Percentiles rank a stretch among this genome's conserved stretches.
These are phyloP conservation scores for Plemyria rubiginata DNA, from an alignment of 2,888 invertebrate genomes.

Conservation along the genomic window DNA sequence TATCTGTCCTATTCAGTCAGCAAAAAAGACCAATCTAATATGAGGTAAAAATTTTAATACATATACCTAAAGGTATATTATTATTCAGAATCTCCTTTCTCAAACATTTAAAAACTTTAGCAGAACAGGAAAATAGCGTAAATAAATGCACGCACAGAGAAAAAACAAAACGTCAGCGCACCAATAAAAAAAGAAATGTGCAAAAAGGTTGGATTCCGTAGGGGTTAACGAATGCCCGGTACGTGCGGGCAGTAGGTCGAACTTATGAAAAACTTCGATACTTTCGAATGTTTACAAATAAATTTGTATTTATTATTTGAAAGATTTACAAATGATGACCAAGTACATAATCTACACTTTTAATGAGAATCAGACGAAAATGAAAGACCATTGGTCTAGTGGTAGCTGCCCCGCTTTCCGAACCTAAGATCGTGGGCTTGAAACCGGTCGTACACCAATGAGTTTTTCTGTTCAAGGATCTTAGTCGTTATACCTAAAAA, in stretches of 20 bases:
- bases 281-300: slow-evolving; percentile 21
- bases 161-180: slow-evolving; percentile 49
- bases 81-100: not conserved
- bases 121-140: slow-evolving; percentile 35
- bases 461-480: too few species aligned
- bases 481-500: too few species aligned
- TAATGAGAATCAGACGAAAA: too few species aligned
- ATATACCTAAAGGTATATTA: too few species aligned
- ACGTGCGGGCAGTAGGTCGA: slow-evolving; percentile 50
- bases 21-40: too few species aligned
- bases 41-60: not conserved
- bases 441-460: too few species aligned
- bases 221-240: slow-evolving; percentile 57
- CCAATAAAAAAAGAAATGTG: slow-evolving; percentile 51
- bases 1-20: too few species aligned
- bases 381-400: too few species aligned
- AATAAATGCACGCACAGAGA: slow-evolving; percentile 38
- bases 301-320: slow-evolving; percentile 10
- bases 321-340: too few species aligned
- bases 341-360: too few species aligned
- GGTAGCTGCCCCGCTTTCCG: too few species aligned
- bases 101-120: slow-evolving; percentile 14
- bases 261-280: slow-evolving; percentile 31
- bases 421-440: too few species aligned
- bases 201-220: slow-evolving; percentile 51